Evolutionary conservation across 2,797 vertebrate species (phyloP).

Genomic region (Staurois parvus): DNA sequence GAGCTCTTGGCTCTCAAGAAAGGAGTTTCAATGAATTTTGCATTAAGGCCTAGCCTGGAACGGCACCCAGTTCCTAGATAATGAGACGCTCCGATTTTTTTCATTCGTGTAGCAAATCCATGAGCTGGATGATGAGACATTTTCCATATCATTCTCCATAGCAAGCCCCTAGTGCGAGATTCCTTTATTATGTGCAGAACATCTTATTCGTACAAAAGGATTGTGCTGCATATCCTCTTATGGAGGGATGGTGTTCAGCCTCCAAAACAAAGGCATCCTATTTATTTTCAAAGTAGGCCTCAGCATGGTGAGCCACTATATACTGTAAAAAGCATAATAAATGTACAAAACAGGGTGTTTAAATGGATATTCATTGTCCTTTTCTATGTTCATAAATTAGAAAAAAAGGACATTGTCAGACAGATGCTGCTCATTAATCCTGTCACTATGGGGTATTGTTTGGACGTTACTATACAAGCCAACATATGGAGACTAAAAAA

Average conservation of each 20-base stretch:
- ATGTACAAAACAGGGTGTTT: conserved; percentile 3
- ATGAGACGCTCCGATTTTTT: conserved; percentile 41
- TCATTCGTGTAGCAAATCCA: conserved; percentile 29
- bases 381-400: background rate
- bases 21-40: conserved; percentile 23
- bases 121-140: conserved; percentile 24
- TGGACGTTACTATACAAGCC: background rate
- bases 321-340: conserved; percentile 12
- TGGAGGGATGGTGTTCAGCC: background rate
- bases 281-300: conserved; percentile 20
- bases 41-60: conserved; percentile 4
- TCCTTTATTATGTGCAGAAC: conserved; percentile 42
- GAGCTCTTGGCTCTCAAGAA: conserved; percentile 12
- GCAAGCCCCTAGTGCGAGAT: conserved; percentile 37
- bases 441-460: conserved; percentile 9
- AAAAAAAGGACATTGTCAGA: background rate
- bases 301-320: background rate
- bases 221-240: conserved; percentile 2
- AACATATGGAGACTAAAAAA: background rate
- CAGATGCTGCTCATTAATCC: conserved; percentile 29
- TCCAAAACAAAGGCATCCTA: conserved; percentile 15
- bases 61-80: conserved; percentile 21
- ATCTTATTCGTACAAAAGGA: conserved; percentile 29
- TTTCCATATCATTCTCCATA: conserved; percentile 39
- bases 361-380: conserved; percentile 1